Conservation (phyloP, 2,888 invertebrate genomes). For the Watsonalla cultraria region DNA sequence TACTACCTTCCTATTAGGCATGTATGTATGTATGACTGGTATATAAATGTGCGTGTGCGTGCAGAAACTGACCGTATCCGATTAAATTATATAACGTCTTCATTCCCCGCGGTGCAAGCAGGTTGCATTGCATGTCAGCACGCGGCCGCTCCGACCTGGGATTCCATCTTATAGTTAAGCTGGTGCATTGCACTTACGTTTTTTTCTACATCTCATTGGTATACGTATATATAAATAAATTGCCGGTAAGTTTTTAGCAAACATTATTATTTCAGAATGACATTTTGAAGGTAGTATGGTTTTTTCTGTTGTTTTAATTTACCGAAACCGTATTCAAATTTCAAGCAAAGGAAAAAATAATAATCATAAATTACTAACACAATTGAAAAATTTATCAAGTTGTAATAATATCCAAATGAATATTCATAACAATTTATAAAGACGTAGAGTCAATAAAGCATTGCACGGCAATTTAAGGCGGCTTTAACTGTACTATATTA, state of each 20-base stretch:
- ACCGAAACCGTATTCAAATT: no score
- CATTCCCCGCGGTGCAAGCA: slow-evolving; percentile 71
- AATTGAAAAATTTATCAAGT: slow-evolving; percentile 8
- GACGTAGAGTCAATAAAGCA: slow-evolving; percentile 46
- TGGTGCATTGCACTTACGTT: no score
- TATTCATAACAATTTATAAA: slow-evolving; percentile 9
- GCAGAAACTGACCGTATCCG: slow-evolving; percentile 67
- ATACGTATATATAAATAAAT: neutral
- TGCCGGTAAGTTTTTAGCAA: no score
- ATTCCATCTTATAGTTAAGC: neutral
- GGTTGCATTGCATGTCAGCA: slow-evolving; percentile 72
- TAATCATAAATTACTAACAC: slow-evolving; percentile 1
- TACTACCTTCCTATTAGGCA: neutral
- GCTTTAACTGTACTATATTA: slow-evolving; percentile 73
- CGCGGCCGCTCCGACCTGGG: slow-evolving; percentile 32
- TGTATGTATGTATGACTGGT: slow-evolving; percentile 27
- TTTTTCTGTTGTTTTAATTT: no score
- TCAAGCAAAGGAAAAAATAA: no score
- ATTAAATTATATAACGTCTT: slow-evolving; percentile 78
- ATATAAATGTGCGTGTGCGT: slow-evolving; percentile 45
- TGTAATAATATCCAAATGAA: neutral
- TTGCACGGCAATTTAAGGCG: slow-evolving; percentile 47
- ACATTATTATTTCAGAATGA: no score
- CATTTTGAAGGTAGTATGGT: no score
- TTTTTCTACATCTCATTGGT: no score